Conservation (phyloP, 2,113 vertebrate species). For the Papio anubis region DNA sequence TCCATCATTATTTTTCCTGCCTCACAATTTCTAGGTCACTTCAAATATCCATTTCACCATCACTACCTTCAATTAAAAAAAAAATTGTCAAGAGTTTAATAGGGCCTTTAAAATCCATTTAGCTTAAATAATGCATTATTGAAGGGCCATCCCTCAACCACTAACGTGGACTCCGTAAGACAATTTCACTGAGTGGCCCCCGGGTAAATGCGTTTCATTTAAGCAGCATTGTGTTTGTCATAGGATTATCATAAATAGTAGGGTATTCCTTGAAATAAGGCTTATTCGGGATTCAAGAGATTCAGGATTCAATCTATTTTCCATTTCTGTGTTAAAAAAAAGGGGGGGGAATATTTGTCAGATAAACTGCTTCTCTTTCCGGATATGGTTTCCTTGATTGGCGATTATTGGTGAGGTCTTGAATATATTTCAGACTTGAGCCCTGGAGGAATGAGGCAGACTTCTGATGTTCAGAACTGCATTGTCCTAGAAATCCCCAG, state of each 20-base stretch:
- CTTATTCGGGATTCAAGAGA: neutral
- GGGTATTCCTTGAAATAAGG: neutral
- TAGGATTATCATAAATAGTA: neutral
- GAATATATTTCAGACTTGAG: neutral
- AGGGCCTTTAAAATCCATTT: conserved; percentile 57
- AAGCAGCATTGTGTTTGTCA: neutral
- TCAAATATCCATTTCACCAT: conserved; percentile 44
- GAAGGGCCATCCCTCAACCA: neutral
- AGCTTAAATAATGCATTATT: conserved; percentile 22
- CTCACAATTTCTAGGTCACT: conserved; percentile 10
- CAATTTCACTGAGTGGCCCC: neutral
- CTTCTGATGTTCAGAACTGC: neutral
- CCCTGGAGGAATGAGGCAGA: neutral
- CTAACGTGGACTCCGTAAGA: rapidly evolving
- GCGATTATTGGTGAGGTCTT: neutral
- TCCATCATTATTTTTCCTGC: neutral
- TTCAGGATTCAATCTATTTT: neutral
- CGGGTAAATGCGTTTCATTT: neutral
- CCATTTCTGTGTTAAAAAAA: conserved; percentile 19
- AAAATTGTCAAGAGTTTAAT: conserved; percentile 37
- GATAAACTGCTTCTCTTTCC: neutral
- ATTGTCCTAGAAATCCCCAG: neutral
- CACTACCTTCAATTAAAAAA: conserved; percentile 42
- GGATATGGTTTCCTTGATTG: neutral
- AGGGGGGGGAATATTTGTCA: neutral